Evolutionary conservation across 1,140 invertebrate species (phyloP), one percentile per base, ranked within the genome.

Genomic region (Caerostris darwini): DNA sequence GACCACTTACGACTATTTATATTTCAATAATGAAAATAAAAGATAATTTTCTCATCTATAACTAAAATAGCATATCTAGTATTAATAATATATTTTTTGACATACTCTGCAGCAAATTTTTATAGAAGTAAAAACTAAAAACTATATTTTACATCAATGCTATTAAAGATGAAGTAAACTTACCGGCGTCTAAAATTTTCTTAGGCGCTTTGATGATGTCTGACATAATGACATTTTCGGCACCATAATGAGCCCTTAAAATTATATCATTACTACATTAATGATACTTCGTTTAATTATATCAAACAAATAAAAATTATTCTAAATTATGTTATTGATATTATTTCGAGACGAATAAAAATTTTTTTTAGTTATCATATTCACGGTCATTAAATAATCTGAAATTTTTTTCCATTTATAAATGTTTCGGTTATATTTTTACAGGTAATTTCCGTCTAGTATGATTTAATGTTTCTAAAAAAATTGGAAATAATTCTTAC

Each of bases 181-280:
- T 97, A 94, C 94, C 94, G 71, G 94, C 10, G 91, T 97, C 96
- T 7, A 97, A 95, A 12, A 97, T 96, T 59, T 97, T 97, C 91
- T 97, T 96, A 3, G 97, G 97, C 10, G 98, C 98, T 95, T 98
- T 98, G 77, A 98, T 97, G 77, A 99, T 99, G 95, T 99, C 98
- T 0, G 98, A 98, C 95, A 99, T 97, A 81, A 99, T 98, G 1
- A 99, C 98, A 95, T 98, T 98, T 4, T 98, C 97, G 88, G 96
- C 97, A 53, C 98, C 98, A 96, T 98, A 99, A 95, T 97, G 97
- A 82, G 96, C 96, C 93, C 98, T 97, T 94, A 97, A 96, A 54
- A 71, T 85, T 56, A 85, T 4, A 34, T 0, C 34, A 34, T 34
- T 34, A 34, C 34, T 34, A 34, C 34, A 34, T 34, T 34, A 34